Evolutionary conservation across 2,113 vertebrate species (phyloP).

Genomic region (Toxotes chatareus): DNA sequence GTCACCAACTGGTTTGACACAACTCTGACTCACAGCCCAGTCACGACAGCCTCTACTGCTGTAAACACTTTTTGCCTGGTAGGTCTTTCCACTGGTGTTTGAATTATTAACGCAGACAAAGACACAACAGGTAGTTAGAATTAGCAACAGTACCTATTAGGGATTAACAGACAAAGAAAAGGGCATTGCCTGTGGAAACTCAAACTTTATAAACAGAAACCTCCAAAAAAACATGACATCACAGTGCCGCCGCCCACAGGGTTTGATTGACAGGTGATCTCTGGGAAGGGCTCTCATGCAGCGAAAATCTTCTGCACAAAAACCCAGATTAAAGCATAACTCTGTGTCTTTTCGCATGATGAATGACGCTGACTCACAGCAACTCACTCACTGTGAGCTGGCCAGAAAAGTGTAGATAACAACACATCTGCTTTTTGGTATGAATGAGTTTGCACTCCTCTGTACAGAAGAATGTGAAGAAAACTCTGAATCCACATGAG

Average conservation of each 20-base stretch:
- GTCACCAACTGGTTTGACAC: slow-evolving; percentile 53
- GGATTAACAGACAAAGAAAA: slow-evolving; percentile 48
- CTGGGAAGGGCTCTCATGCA: too few relatives aligned
- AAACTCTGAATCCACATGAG: background rate
- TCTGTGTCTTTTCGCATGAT: too few relatives aligned
- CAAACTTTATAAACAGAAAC: slow-evolving; percentile 39
- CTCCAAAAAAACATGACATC: slow-evolving; percentile 21
- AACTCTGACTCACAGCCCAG: slow-evolving; percentile 36
- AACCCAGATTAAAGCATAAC: too few relatives aligned
- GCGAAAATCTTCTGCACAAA: too few relatives aligned
- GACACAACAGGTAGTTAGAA: slow-evolving; percentile 18
- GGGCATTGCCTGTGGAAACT: background rate
- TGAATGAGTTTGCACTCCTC: background rate
- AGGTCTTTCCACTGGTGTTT: slow-evolving; percentile 10
- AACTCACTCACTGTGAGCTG: too few relatives aligned
- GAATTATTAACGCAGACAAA: slow-evolving; percentile 30
- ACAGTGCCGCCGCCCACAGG: rapidly evolving
- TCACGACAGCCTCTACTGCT: background rate
- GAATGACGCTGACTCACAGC: too few relatives aligned
- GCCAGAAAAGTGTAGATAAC: background rate
- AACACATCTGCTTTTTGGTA: background rate
- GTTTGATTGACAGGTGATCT: slow-evolving; percentile 8
- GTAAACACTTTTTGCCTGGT: slow-evolving; percentile 10
- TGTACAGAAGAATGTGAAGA: too few relatives aligned
- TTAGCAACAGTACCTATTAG: slow-evolving; percentile 30